Base-by-base conservation (phyloP, 2,113 vertebrate genomes). In the Chionomys nivalis region DNA sequence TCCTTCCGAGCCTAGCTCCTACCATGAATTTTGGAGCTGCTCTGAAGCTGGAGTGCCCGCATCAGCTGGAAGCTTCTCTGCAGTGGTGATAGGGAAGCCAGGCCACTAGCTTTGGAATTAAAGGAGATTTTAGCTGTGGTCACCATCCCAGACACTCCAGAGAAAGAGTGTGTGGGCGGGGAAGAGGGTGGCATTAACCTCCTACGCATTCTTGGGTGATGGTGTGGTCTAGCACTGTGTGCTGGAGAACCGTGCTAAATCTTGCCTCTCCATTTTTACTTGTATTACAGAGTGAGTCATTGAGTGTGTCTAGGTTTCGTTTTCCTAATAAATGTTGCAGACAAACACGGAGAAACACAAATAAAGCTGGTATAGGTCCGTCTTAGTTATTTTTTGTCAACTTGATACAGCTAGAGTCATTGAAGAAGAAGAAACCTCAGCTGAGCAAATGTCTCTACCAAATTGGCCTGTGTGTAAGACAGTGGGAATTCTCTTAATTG, bases 311-410 rank as follows among this genome's bases (percentile, higher is more conserved):
- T 61, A 85, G 12, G 23, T 44, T 11, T 91, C 81, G 26, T 94
- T 94, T 87, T 94, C 92, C 81, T 90, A 61, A 89, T 70, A 76
- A n/a, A 83, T 14, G 39, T 68, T 49, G 58, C 2, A 90, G 44
- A 82, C 42, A 93, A 96, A 87, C 36, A 75, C 24, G 42, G 93
- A 68, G 12, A 87, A 72, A 91, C 52, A 78, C 55, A 79, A 49
- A 23, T 23, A n/a, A 12, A 68, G 47, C 36, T 42, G 19, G 24
- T 68, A 49, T 52, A 94, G 87, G 91, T 31, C 81, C 36, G 24
- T 63, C n/a, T 83, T 42, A 14, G 81, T 42, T 55, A 16, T 61
- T 82, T 83, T 76, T 82, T 42, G 55, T 42, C 58, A 83, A 42
- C n/a, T 31, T 83, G 58, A 63, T 26, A 42, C 9, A 28, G 81